Percentiles rank a stretch among this genome's conserved stretches.
These are phyloP conservation scores for Frieseomelitta varia DNA, from an alignment of 1,140 invertebrate genomes.

Conservation along the genomic window DNA sequence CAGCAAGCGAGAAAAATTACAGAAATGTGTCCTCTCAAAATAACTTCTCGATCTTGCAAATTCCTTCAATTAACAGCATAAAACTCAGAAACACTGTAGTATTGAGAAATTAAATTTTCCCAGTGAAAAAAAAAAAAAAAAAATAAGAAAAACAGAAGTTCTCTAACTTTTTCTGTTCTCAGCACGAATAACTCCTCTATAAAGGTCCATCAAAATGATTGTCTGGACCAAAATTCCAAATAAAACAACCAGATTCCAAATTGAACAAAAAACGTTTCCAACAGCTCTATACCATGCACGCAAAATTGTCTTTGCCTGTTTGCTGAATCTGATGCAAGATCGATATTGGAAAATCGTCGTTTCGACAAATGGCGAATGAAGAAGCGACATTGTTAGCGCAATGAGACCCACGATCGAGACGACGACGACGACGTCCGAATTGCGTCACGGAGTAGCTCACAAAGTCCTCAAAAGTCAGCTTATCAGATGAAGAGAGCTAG, in stretches of 20 bases:
- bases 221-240: not conserved
- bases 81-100: not conserved
- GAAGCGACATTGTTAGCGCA: conserved; percentile 8
- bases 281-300: too few relatives aligned
- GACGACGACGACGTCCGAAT: not conserved
- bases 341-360: not conserved
- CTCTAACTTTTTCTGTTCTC: not conserved
- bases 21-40: too few relatives aligned
- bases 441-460: not conserved
- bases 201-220: too few relatives aligned
- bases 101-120: not conserved
- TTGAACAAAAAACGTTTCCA: not conserved
- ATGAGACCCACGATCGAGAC: not conserved
- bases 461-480: conserved; percentile 12
- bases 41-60: not conserved
- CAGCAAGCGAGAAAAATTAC: conserved; percentile 5
- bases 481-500: conserved; percentile 11
- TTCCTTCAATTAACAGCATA: not conserved
- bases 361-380: not conserved
- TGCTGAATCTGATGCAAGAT: too few relatives aligned
- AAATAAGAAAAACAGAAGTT: not conserved
- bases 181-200: not conserved
- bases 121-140: not conserved
- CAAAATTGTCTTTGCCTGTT: not conserved
- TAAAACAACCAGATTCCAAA: not conserved